phyloP scores from a whole-genome alignment of 1,140 invertebrate species.

The Drosophila nebulosa region DNA sequence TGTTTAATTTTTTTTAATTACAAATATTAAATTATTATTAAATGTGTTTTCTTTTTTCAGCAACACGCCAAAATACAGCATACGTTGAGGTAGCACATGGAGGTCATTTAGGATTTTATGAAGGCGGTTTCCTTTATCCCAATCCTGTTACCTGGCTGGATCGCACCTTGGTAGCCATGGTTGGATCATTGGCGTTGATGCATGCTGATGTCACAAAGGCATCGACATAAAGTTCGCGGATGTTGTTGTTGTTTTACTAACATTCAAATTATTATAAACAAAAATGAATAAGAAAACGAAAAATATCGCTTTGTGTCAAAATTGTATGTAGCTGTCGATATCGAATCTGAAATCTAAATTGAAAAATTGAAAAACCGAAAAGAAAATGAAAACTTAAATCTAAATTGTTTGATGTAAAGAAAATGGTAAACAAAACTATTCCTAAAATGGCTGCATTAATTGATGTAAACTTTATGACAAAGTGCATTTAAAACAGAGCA shows the following conservation, averaged over 20 bases:
- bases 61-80: conserved; percentile 85
- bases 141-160: conserved; percentile 95
- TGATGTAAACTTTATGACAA: conserved; percentile 61
- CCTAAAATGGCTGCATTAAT: conserved; percentile 35
- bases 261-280: background rate
- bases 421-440: conserved; percentile 28
- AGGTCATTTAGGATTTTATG: conserved; percentile 96
- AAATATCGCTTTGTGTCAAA: conserved; percentile 51
- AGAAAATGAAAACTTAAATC: conserved; percentile 31
- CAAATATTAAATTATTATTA: conserved; percentile 81
- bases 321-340: conserved; percentile 53
- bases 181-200: conserved; percentile 84
- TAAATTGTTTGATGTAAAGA: conserved; percentile 45
- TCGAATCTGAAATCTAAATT: conserved; percentile 34
- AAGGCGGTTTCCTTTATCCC: conserved; percentile 91
- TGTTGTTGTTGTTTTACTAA: background rate
- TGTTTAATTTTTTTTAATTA: background rate
- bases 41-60: conserved; percentile 81
- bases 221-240: conserved; percentile 15
- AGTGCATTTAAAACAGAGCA: conserved; percentile 68
- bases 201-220: conserved; percentile 57
- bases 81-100: conserved; percentile 93
- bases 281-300: conserved; percentile 23
- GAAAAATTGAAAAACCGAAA: conserved; percentile 10
- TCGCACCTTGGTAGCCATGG: conserved; percentile 88